Conservation (phyloP, 2,888 invertebrate genomes). For the Diarsia brunnea region DNA sequence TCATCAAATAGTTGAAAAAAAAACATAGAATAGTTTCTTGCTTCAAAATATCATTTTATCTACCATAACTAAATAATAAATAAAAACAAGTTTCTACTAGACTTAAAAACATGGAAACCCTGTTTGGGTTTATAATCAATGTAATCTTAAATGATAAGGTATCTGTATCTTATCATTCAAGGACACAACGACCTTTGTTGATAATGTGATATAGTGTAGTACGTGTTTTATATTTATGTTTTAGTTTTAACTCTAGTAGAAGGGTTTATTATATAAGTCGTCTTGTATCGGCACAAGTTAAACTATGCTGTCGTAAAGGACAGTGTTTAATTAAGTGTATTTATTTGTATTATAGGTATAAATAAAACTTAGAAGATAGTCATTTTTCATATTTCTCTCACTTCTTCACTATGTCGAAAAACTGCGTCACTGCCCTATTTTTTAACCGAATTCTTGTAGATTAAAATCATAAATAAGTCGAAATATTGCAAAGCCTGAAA, state of each 20-base stretch:
- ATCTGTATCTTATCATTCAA: constrained; percentile 43
- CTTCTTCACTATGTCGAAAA: too few species aligned
- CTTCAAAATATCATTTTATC: background rate
- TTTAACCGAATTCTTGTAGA: too few species aligned
- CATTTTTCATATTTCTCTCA: too few species aligned
- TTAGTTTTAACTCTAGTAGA: background rate
- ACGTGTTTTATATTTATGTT: background rate
- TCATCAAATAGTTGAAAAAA: too few species aligned
- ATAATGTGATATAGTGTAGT: constrained; percentile 1
- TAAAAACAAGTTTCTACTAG: background rate
- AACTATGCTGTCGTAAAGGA: background rate
- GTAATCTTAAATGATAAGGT: constrained; percentile 38
- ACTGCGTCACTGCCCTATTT: too few species aligned
- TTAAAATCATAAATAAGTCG: background rate
- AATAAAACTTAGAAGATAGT: too few species aligned
- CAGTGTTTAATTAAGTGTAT: too few species aligned
- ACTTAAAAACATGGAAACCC: background rate
- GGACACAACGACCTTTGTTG: constrained; percentile 30
- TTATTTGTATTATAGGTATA: too few species aligned
- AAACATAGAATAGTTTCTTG: background rate
- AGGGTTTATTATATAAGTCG: background rate
- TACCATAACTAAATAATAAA: background rate
- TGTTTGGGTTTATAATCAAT: constrained; percentile 17
- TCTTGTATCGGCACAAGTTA: background rate
- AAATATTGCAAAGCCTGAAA: background rate